Evolutionary conservation across 2,797 vertebrate genomes (phyloP), one percentile per base, ranked within the genome.

Genomic region (Gymnodraco acuticeps): DNA sequence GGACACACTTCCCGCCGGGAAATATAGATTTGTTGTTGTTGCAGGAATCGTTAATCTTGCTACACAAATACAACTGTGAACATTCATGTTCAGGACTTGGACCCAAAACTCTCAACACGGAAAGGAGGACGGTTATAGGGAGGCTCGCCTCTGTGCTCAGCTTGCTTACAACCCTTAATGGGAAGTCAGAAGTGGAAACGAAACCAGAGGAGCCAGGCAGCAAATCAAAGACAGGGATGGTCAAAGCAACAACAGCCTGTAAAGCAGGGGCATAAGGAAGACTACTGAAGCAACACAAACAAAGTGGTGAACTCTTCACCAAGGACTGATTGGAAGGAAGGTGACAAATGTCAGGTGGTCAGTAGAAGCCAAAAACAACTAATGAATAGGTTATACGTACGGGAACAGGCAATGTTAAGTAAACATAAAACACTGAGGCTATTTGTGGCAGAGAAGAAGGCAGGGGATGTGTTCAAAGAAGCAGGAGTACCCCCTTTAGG

Each of bases 171-270:
- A 33, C 56, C 31, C n/a, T 38, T 56, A 71, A 65, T 38, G 6
- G 74, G 68, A 20, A 68, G 51, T 50, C 61, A 72, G 68, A 71
- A 61, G 59, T 56, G 51, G 60, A 54, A 56, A 59, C 66, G 59
- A 6, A 12, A 54, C 59, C 46, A 66, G 42, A 50, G 47, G 67
- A 52, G 43, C 53, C 43, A 27, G 31, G 43, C 33, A 61, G n/a
- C 53, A 68, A 75, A 73, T 84, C 61, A 74, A 82, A 79, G 72
- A 76, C 27, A 48, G 3, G 12, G 19, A 53, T 60, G 12, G 70
- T 50, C 60, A 47, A 73, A 73, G 33, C 70, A 33, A 53, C 10
- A 74, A 45, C n/a, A 45, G 42, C 10, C n/a, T 38, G 73, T 47
- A 46, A 55, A 52, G 58, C 14, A 52, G 27, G 56, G 64, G 66